Evolutionary conservation across 2,113 vertebrate species (phyloP).

Genomic region (Burhinus oedicnemus): DNA sequence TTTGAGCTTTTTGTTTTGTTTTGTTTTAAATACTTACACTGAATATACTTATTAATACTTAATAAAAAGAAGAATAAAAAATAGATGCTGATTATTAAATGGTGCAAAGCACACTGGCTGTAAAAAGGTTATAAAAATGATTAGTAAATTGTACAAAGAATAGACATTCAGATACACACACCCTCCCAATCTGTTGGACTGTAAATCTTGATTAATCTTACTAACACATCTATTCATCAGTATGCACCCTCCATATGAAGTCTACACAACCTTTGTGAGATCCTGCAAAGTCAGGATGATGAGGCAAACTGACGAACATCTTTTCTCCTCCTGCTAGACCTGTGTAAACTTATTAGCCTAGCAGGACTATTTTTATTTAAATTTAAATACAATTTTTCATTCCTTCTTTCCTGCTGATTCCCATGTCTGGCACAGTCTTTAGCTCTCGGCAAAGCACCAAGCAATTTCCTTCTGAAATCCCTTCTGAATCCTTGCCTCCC

Average conservation of each 20-base stretch:
- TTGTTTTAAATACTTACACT: not conserved
- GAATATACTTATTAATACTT: not conserved
- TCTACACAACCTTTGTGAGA: not conserved
- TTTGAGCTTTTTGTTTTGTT: not conserved
- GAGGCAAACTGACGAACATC: not conserved
- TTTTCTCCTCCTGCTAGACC: not conserved
- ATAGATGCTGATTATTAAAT: not conserved
- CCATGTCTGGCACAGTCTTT: not conserved
- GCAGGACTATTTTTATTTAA: not conserved
- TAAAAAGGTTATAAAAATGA: not conserved
- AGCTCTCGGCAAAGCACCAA: not conserved
- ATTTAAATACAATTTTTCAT: not conserved
- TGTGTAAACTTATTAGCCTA: not conserved
- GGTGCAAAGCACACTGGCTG: not conserved
- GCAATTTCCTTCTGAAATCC: not conserved
- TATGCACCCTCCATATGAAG: not conserved
- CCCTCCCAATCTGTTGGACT: not conserved
- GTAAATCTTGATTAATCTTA: not conserved
- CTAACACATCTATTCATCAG: not conserved
- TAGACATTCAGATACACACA: not conserved
- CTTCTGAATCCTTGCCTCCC: not conserved
- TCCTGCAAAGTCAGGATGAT: not conserved
- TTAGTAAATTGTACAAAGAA: not conserved
- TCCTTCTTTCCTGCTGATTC: not conserved
- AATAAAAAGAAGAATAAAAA: not conserved